Percentiles rank a stretch among this genome's conserved stretches.
Evolutionary conservation across 2,797 vertebrate genomes (phyloP).

Genomic region (Sebastes nivosus): DNA sequence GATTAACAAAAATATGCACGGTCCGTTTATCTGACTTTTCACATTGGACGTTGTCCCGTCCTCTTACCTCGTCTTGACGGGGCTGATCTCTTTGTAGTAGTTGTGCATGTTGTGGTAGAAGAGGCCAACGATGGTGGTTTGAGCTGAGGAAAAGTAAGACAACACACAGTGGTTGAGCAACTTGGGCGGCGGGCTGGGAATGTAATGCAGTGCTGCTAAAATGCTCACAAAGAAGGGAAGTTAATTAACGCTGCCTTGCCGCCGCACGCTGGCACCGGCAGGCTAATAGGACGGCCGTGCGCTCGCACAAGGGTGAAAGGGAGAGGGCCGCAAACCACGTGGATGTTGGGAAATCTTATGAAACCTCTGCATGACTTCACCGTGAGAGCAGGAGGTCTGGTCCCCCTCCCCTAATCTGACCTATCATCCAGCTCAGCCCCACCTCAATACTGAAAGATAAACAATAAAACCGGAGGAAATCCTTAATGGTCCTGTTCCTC

Average conservation of each 20-base stretch:
- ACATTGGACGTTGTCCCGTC: background rate
- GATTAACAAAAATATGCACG: background rate
- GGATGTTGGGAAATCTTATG: conserved; percentile 63
- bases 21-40: background rate
- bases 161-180: conserved; percentile 35
- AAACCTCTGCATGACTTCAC: conserved; percentile 68
- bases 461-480: conserved; percentile 72
- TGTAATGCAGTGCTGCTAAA: conserved; percentile 72
- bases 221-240: conserved; percentile 67
- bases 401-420: conserved; percentile 55
- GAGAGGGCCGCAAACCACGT: conserved; percentile 33
- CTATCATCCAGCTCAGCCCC: conserved; percentile 54
- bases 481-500: conserved; percentile 60
- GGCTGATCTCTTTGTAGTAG: conserved; percentile 88
- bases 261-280: conserved; percentile 46
- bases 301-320: conserved; percentile 69
- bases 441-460: conserved; percentile 63
- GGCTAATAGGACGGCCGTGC: conserved; percentile 63
- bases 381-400: conserved; percentile 46
- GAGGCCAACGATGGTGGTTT: conserved; percentile 93
- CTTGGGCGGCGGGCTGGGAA: conserved; percentile 55
- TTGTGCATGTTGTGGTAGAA: conserved; percentile 92
- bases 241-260: conserved; percentile 65
- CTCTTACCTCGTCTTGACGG: conserved; percentile 88
- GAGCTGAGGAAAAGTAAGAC: conserved; percentile 79